Conservation (phyloP, 53 echinoderm and acorn worm genomes). For the Actinopyga echinites region DNA sequence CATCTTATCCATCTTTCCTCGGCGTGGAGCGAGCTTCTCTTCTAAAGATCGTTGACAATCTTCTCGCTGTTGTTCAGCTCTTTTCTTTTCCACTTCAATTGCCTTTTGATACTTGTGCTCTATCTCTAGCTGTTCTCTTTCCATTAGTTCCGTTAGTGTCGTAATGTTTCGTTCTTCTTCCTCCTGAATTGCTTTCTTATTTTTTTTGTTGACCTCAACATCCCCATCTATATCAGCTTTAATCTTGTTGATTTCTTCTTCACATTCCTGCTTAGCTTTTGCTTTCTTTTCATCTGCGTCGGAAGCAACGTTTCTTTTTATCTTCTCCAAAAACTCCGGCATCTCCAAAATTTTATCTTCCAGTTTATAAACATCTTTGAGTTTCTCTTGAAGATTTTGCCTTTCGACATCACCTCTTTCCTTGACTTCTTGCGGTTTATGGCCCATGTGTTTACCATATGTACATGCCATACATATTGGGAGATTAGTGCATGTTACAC, state of each 20-base stretch:
- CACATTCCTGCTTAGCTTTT: not conserved
- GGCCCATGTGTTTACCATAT: constrained; percentile 5
- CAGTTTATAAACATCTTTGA: not conserved
- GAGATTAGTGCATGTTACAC: not conserved
- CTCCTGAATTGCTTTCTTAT: not conserved
- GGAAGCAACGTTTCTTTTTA: not conserved
- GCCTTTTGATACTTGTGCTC: not conserved
- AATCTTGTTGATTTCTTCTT: not conserved
- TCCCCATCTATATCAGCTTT: not conserved
- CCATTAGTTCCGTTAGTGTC: not conserved
- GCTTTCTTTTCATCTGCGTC: not conserved
- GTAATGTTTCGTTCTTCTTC: not conserved
- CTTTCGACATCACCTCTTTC: not conserved
- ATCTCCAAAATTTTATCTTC: not conserved
- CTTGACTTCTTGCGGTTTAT: not conserved
- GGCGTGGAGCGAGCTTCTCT: no score
- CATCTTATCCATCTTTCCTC: no score
- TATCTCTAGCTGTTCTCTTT: not conserved
- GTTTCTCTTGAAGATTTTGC: not conserved
- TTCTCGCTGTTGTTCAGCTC: not conserved
- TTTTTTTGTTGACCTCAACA: not conserved
- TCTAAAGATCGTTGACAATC: no score
- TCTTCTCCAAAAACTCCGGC: not conserved
- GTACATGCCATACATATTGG: no score
- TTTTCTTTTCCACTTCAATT: not conserved